Conservation (phyloP, 2,797 vertebrate genomes). For the Oryzias dopingdopingensis region DNA sequence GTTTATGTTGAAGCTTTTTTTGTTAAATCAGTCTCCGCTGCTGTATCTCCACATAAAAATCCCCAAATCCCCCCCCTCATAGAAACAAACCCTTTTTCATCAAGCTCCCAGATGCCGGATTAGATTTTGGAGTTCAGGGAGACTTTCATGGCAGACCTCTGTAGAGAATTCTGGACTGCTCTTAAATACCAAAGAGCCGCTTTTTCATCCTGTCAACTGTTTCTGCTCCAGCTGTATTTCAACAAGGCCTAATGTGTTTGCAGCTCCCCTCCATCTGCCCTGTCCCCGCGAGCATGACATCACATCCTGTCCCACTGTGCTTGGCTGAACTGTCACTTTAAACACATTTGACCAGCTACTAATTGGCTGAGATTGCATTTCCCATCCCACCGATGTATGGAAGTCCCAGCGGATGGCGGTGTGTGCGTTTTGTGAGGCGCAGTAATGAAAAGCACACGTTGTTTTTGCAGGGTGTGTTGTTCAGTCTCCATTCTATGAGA, state of each 20-base stretch:
- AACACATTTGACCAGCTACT: slow-evolving; percentile 53
- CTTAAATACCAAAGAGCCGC: slow-evolving; percentile 27
- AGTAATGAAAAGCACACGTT: slow-evolving; percentile 65
- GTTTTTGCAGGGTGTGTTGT: slow-evolving; percentile 60
- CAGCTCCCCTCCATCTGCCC: slow-evolving; percentile 12
- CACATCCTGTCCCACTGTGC: slow-evolving; percentile 57
- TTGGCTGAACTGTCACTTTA: slow-evolving; percentile 55
- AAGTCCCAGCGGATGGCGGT: slow-evolving; percentile 22
- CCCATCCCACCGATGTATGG: slow-evolving; percentile 28
- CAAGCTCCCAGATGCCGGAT: slow-evolving; percentile 2
- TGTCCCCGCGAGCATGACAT: slow-evolving; percentile 46
- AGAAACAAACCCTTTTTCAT: slow-evolving; percentile 18
- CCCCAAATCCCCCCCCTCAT: slow-evolving; percentile 13
- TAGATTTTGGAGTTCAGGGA: slow-evolving; percentile 26
- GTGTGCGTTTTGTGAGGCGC: slow-evolving; percentile 28
- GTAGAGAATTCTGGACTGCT: slow-evolving; percentile 18
- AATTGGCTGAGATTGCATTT: slow-evolving; percentile 59
- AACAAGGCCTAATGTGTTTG: slow-evolving; percentile 40
- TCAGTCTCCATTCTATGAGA: slow-evolving; percentile 30
- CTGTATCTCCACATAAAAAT: slow-evolving; percentile 8
- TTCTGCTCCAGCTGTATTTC: slow-evolving; percentile 40
- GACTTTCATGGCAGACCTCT: slow-evolving; percentile 18
- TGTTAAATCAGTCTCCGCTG: slow-evolving; percentile 9
- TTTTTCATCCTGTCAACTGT: slow-evolving; percentile 44
- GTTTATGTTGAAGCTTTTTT: slow-evolving; percentile 29